Base-by-base conservation (phyloP, 2,113 vertebrate species). In the Solea senegalensis region DNA sequence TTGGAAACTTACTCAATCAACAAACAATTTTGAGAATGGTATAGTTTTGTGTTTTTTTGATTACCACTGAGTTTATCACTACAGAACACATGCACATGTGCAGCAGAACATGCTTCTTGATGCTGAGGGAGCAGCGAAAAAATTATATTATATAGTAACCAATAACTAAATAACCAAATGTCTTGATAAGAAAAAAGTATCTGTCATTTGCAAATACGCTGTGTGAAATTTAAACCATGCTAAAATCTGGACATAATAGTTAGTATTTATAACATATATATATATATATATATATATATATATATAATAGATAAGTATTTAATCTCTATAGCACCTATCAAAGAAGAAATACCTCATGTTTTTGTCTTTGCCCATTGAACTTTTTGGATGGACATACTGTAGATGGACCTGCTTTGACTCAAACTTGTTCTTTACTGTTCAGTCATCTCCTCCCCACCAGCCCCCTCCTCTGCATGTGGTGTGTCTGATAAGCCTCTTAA, bases 401-500 rank as follows among this genome's bases (percentile, higher is more conserved):
- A 21, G 21, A 21, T 21, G 14, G 3, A 15, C 67, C 39, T 48
- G 45, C 41, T 64, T 16, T n/a, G 40, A 45, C 54, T n/a, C 15
- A 55, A 64, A 15, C 41, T 68, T 83, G 39, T 74, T 50, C 14
- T 68, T 74, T 81, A 73, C 55, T 66, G 46, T 66, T 51, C 16
- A 70, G 26, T 34, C 16, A 68, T 69, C 75, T 69, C 64, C 57
- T 28, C 51, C 61, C 48, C 62, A 41, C 76, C 40, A 16, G 44
- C 16, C 72, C 51, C 16, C 15, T 50, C 26, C 61, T 81, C 60
- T 82, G 68, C 85, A 80, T 85, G 14, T 89, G 81, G 34, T 72
- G 39, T 66, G 58, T 63, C 67, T 80, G 82, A 87, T 87, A 86
- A 88, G 66, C 43, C 59, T 21, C 9, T 67, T 26, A 49, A n/a